phyloP scores from a whole-genome alignment of 1,140 invertebrate genomes.

The Drosophila kikkawai region DNA sequence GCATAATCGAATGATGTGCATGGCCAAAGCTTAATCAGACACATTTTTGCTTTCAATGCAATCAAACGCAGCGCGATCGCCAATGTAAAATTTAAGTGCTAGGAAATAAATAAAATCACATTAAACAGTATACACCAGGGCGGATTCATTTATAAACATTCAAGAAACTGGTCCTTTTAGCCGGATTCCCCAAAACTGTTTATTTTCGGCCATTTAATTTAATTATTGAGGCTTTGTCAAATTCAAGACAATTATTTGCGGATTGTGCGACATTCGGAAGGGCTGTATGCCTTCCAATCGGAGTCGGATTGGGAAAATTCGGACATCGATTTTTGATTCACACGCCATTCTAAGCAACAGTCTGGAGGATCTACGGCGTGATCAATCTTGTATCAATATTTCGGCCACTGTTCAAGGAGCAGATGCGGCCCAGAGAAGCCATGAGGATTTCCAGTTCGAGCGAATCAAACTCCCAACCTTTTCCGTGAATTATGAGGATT shows the following conservation, averaged over 20 bases:
- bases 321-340: not conserved
- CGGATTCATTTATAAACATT: too few species aligned
- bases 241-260: not conserved
- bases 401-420: not conserved
- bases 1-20: too few species aligned
- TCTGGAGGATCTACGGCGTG: not conserved
- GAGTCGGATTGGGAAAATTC: not conserved
- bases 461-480: conserved; percentile 6
- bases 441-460: conserved; percentile 7
- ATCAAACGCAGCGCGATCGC: too few species aligned
- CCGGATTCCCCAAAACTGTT: not conserved
- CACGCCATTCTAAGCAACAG: not conserved
- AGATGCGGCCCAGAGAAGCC: not conserved
- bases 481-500: not conserved
- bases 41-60: too few species aligned
- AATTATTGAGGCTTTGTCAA: not conserved
- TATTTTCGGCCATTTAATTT: not conserved
- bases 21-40: too few species aligned
- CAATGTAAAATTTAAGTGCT: too few species aligned
- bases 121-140: too few species aligned
- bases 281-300: not conserved
- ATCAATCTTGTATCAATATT: not conserved
- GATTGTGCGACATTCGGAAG: not conserved
- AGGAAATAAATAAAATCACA: too few species aligned
- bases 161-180: too few species aligned